Evolutionary conservation across 2,888 invertebrate genomes (phyloP), one percentile per base, ranked within the genome.

Genomic region (Hedychridium roseum): DNA sequence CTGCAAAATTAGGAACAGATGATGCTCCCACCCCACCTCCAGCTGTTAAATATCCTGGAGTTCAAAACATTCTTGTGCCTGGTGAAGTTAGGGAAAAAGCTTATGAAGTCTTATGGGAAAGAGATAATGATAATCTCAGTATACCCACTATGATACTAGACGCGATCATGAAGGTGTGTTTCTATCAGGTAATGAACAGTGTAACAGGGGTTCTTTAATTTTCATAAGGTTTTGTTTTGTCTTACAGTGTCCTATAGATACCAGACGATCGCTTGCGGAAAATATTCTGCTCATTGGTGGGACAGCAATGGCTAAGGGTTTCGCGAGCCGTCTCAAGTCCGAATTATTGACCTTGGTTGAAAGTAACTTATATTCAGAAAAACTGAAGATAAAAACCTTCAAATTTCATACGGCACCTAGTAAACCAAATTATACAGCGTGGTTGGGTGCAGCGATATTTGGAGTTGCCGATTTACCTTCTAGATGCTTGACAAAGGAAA

Each of bases 271-370:
- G 37, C 81, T 98, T 28, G 89, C 93, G 0, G 89, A 88, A 74
- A 94, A 92, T 79, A 86, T 97, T 60, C 81, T 97, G 43, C 80
- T 97, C 14, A 86, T 90, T 43, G 98, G 97, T 23, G 98, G 98
- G 7, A 89, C 90, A 1, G 83, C 89, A 0, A 89, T 90, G 85
- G 81, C 91, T 57, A 88, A 89, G 43, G 97, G 97, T 0, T 88
- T 98, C 66, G 84, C 86, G 68, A 84, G 90, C 15, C 85, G 97
- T 42, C 82, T 98, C 1, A 85, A 88, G 57, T 81, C 85, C 1
- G 97, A 97, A 79, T 81, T 97, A 44, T 81, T 85, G 21, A 71
- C 83, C 47, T 83, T 93, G 32, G 74, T 89, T n/a, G 78, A 83
- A 17, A 82, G 83, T 60, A 82, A 84, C 27, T 81, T 84, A 1